Percentiles rank a stretch among this genome's conserved stretches.
Evolutionary conservation across 2,888 invertebrate species (phyloP).

Genomic region (Fabriciana adippe): DNA sequence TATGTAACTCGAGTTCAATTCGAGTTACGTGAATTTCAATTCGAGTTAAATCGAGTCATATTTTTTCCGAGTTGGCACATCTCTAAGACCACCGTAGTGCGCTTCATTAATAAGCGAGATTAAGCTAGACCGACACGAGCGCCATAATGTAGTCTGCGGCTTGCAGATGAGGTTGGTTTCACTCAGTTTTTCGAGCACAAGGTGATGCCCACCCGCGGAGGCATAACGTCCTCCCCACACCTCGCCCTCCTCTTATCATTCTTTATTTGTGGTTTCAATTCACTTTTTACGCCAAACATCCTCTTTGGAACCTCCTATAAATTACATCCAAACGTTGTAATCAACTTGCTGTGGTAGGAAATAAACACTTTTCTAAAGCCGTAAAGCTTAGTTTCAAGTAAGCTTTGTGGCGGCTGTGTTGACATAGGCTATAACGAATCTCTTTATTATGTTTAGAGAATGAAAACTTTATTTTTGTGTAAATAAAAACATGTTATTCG

Average conservation of each 20-base stretch:
- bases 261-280: conserved; percentile 81
- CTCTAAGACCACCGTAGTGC: conserved; percentile 63
- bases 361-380: conserved; percentile 17
- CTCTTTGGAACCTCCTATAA: conserved; percentile 53
- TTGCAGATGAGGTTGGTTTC: conserved; percentile 77
- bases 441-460: conserved; percentile 40
- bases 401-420: conserved; percentile 10
- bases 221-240: conserved; percentile 60
- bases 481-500: neutral
- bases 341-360: conserved; percentile 40
- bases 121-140: conserved; percentile 63
- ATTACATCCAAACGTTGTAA: conserved; percentile 62
- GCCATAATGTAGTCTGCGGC: conserved; percentile 65
- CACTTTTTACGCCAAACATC: conserved; percentile 73
- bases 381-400: conserved; percentile 34
- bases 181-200: conserved; percentile 80
- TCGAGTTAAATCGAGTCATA: too few relatives aligned
- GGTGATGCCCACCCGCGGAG: conserved; percentile 75
- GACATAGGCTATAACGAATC: conserved; percentile 23
- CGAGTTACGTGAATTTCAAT: too few relatives aligned
- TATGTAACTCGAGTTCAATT: too few relatives aligned
- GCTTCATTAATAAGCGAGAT: conserved; percentile 74
- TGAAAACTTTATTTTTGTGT: conserved; percentile 18
- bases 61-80: too few relatives aligned
- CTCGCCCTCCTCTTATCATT: conserved; percentile 45